Evolutionary conservation across 2,113 vertebrate genomes (phyloP), one percentile per base, ranked within the genome.

Genomic region (Ibidorhyncha struthersii): DNA sequence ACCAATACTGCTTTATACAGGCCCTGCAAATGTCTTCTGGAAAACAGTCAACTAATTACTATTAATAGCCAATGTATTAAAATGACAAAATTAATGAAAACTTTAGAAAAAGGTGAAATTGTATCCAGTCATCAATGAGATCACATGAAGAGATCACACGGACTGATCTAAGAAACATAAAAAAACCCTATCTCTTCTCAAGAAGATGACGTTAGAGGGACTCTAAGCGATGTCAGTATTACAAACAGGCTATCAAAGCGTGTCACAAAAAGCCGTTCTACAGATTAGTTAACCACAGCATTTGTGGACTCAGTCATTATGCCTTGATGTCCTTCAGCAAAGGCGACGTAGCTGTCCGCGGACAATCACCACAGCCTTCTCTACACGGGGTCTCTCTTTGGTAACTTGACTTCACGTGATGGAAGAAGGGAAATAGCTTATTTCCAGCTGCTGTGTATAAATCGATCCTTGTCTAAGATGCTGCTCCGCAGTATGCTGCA

Each of bases 341-440:
- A 55, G 53, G 4, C 0, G 1, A 61, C 0, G 2, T 10, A 52
- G 53, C 45, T 15, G 4, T 4, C 30, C 2, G 3, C 53, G 53
- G 36, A 72, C 30, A n/a, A 70, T 25, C 16, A 4, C 63, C 16
- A 12, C 23, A 20, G 36, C 49, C 9, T 25, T 17, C 25, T 43
- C 56, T 5, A 19, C 22, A 8, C 14, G 4, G 4, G 49, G 21
- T 2, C 30, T 40, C 52, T 32, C 25, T 59, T 21, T 59, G 29
- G 43, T 50, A 55, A 66, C 58, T 29, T 18, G 40, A 36, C 69
- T 69, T 49, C 56, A 62, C 2, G 0, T 7, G 56, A 40, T 4
- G 41, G 65, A 71, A n/a, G 18, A 23, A 45, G 58, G 50, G 36
- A 58, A 82, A 52, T 2, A 26, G 58, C 38, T 71, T 5, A 12